Base-by-base conservation (phyloP, 2,113 vertebrate genomes). In the Gnathonemus echidnorhynchus region DNA sequence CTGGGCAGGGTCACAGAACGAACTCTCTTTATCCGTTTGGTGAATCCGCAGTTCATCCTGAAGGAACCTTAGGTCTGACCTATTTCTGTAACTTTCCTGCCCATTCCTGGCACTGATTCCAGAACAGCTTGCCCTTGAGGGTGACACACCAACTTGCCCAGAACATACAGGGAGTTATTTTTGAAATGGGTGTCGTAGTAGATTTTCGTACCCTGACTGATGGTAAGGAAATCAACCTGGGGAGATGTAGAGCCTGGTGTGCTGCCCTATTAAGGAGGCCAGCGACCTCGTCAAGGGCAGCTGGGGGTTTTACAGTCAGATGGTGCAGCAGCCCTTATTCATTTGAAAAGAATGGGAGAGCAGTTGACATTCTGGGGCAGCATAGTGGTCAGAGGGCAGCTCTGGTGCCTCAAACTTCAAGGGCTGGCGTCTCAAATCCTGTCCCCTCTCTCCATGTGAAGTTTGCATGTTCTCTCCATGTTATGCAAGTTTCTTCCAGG, bases 21-120 rank as follows among this genome's bases (percentile, higher is more conserved):
- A 77, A 39, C 17, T 10, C 70, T 77, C 13, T 77, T 39, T 17
- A 77, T 39, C 35, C 70, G 10, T 42, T 70, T 70, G 10, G 70
- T 42, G 35, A 87, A 87, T 27, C 39, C 84, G 83, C 42, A 31
- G 58, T 91, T 90, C 66, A 89, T 89, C 90, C 70, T 39, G 46
- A 15, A 88, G 52, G 80, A 27, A 70, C 56, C 45, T 5, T n/a
- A 27, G 17, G 46, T 83, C 15, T 84, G 49, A 89, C 88, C 70
- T 74, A 83, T 83, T 89, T 89, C 70, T 89, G 49, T 49, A 53
- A 89, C 88, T 89, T 83, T 7, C 46, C 49, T 35, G 88, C 31
- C 48, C 35, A 15, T n/a, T 48, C 21, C 10, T 62, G 56, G 87
- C 87, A 87, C 49, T 52, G 46, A 89, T 74, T 80, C 48, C 70